These are phyloP conservation scores for Cinclus cinclus DNA, from an alignment of 2,113 vertebrate genomes.

Conservation along the genomic window DNA sequence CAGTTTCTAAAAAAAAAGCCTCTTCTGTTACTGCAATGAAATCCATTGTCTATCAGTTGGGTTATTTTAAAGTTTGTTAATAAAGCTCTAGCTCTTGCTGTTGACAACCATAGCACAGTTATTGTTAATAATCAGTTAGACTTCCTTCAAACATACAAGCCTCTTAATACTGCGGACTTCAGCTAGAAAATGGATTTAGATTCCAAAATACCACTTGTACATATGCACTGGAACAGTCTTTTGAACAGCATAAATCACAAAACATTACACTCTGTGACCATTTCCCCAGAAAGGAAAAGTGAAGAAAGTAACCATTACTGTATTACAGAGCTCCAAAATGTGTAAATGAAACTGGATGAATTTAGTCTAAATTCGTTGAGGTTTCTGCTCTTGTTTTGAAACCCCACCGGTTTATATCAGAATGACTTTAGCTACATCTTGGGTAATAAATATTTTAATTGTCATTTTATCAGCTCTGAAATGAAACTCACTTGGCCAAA, in stretches of 20 bases:
- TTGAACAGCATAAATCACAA: conserved; percentile 57
- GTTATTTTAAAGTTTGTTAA: not conserved
- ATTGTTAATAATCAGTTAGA: not conserved
- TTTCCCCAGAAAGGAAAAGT: conserved; percentile 66
- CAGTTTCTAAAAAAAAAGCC: not conserved
- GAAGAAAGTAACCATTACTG: not conserved
- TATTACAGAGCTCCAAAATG: not conserved
- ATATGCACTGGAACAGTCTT: not conserved
- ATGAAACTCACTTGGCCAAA: not conserved
- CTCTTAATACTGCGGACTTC: not conserved
- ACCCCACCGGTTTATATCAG: not conserved
- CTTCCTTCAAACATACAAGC: not conserved
- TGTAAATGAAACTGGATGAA: not conserved
- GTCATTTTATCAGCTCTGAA: conserved; percentile 25
- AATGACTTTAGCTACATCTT: not conserved
- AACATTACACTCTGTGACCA: conserved; percentile 32
- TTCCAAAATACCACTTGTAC: conserved; percentile 37
- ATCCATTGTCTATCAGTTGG: not conserved
- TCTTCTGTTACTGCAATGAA: not conserved
- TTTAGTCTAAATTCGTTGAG: not conserved
- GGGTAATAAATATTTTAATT: conserved; percentile 10
- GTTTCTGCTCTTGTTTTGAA: conserved; percentile 19
- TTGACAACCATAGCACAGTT: not conserved
- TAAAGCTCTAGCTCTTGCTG: not conserved
- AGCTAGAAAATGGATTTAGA: not conserved